Evolutionary conservation across 2,797 vertebrate genomes (phyloP), one percentile per base, ranked within the genome.

Genomic region (Crax fasciolata): DNA sequence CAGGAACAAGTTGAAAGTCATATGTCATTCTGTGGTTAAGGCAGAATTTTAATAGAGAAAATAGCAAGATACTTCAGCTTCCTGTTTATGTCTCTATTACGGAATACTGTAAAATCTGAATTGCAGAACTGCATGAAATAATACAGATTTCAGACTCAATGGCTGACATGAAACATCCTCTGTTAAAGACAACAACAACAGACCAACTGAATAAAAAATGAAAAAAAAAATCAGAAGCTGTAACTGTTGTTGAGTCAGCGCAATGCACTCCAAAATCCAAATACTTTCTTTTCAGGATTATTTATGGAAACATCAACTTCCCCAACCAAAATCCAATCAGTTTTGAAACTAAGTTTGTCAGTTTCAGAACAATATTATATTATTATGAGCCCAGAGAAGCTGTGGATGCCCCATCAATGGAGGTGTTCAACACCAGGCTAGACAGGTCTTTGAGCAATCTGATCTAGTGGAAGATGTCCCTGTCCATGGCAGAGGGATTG

Each of bases 81-180:
- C 43, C 68, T 3, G 0, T 52, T 35, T 28, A 4, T 25, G 32
- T 54, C 9, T 76, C 15, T 77, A 1, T 21, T 57, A 5, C 7
- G 66, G 38, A 57, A 17, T 27, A 15, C 8, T 57, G n/a, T 41
- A 20, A 39, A 54, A 61, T 21, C 39, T 61, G 38, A 49, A 23
- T 11, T 49, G 25, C 66, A 58, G 35, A 76, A 28, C 9, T 54
- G 15, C 24, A 5, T 72, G 14, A 65, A 80, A 24, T 78, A 28
- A 39, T 19, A 15, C 0, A 20, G 10, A 55, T 62, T 65, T 68
- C 30, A 2, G 4, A 14, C 14, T 52, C 13, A 21, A 0, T 24
- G 39, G 27, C 3, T 38, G 30, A 10, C 11, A 8, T 54, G 20
- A 65, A 76, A 25, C 13, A 28, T 70, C 4, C 44, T 39, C 9